Conservation (phyloP, 2,888 invertebrate species). For the Phortica magna region DNA sequence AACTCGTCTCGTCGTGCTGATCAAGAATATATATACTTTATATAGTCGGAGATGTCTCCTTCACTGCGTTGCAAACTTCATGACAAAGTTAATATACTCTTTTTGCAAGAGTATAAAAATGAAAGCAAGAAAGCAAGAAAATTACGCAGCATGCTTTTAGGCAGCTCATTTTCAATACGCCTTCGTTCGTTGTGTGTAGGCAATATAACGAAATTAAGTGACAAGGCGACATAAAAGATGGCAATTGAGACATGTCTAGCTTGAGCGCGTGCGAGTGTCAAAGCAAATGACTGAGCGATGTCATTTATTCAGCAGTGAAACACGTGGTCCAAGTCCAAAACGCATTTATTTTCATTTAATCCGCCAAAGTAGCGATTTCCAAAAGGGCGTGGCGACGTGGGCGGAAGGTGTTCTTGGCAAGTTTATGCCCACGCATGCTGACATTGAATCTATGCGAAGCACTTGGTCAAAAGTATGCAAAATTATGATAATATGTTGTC, state of each 20-base stretch:
- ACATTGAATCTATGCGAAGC: too few species aligned
- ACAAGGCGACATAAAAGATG: constrained; percentile 6
- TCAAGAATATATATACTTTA: too few species aligned
- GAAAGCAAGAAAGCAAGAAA: background rate
- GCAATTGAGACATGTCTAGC: background rate
- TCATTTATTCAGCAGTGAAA: background rate
- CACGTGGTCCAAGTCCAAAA: too few species aligned
- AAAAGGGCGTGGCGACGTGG: background rate
- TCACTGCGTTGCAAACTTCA: too few species aligned
- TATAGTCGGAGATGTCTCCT: too few species aligned
- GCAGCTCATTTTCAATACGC: background rate
- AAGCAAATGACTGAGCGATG: background rate
- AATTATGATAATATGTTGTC: background rate
- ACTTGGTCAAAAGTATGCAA: too few species aligned
- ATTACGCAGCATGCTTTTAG: constrained; percentile 12
- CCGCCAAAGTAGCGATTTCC: background rate
- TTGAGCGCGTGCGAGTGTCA: too few species aligned
- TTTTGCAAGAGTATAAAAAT: too few species aligned
- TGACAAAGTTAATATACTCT: too few species aligned
- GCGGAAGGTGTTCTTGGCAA: too few species aligned
- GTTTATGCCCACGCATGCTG: too few species aligned
- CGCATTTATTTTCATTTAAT: background rate
- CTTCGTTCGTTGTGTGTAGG: background rate
- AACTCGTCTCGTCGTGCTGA: too few species aligned
- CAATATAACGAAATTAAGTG: constrained; percentile 5